Evolutionary conservation across 2,113 vertebrate genomes (phyloP).

Genomic region (Solea solea): DNA sequence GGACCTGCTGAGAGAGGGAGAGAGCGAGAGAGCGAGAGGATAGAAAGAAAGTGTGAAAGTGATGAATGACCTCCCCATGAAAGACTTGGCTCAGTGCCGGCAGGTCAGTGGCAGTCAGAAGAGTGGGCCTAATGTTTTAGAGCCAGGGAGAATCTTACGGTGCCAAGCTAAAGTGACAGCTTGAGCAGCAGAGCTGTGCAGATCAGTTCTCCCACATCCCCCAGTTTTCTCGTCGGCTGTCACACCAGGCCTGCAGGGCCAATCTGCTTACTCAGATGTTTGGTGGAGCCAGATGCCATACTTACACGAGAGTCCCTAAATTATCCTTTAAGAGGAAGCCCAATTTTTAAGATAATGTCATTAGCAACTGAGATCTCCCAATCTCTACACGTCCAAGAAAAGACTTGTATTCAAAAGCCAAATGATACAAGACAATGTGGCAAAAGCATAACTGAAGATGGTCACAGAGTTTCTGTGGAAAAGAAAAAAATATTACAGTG

Average conservation of each 20-base stretch:
- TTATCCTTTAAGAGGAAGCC: constrained; percentile 56
- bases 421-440: constrained; percentile 10
- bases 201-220: constrained; percentile 68
- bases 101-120: constrained; percentile 66
- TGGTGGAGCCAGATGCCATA: constrained; percentile 72
- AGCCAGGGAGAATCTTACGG: constrained; percentile 61
- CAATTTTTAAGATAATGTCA: constrained; percentile 61
- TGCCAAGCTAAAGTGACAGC: constrained; percentile 76
- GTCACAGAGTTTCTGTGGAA: constrained; percentile 13
- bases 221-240: constrained; percentile 69
- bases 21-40: constrained; percentile 46
- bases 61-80: constrained; percentile 63
- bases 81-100: constrained; percentile 64
- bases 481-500: constrained; percentile 27
- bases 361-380: constrained; percentile 38
- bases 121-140: constrained; percentile 61
- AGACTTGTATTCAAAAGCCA: constrained; percentile 34
- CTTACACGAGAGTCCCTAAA: constrained; percentile 54
- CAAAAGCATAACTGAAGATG: constrained; percentile 18
- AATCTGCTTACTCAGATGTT: constrained; percentile 80
- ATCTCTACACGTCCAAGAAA: constrained; percentile 15
- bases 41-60: constrained; percentile 52
- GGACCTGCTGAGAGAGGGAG: constrained; percentile 50
- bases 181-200: constrained; percentile 65
- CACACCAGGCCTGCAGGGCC: constrained; percentile 71